Base-by-base conservation (phyloP, 2,797 vertebrate genomes). In the Columba guinea region DNA sequence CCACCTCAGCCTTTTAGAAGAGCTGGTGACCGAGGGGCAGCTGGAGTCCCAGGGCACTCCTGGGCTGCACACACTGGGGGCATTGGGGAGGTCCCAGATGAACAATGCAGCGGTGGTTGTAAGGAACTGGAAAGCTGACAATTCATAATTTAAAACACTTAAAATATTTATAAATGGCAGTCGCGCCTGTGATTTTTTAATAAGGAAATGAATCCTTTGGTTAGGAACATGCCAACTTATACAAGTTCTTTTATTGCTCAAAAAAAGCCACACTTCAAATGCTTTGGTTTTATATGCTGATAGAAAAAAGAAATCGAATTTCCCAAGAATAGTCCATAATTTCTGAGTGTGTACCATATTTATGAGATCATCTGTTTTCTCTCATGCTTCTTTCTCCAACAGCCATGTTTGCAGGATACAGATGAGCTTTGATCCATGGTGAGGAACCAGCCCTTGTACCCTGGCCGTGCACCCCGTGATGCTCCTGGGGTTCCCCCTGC, bases 401-500 rank as follows among this genome's bases (percentile, higher is more conserved):
- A 14, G 48, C 48, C 7, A 0, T 17, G 13, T 13, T 26, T 32
- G 7, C 17, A 26, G 39, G 27, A 11, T 4, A 4, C 10, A 5
- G 48, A 23, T 2, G 16, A 30, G 37, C 32, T 22, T 37, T 26
- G 37, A 4, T 17, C 27, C 26, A 32, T 13, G 37, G 56, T 26
- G 13, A 30, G 56, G 46, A 35, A 23, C 12, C 11, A 16, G 46
- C 30, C 55, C 55, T 19, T 5, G 3, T 22, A 62, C 21, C 28
- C 28, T 3, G 23, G 5, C 28, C 20, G 44, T 44, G 32, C 21
- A 4, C 7, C 11, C 18, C 3, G 2, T 12, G 2, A 16, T 1
- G 18, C 16, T 4, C 46, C 0, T 2, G 13, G 13, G 9, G 30
- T 28, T 27, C 9, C 7, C 48, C n/a, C 2, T 1, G 3, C 58